A percentile compares a stretch with the other conserved stretches of the same genome.
Evolutionary conservation across 2,797 vertebrate genomes (phyloP).

Genomic region (Phataginus tetradactyla): DNA sequence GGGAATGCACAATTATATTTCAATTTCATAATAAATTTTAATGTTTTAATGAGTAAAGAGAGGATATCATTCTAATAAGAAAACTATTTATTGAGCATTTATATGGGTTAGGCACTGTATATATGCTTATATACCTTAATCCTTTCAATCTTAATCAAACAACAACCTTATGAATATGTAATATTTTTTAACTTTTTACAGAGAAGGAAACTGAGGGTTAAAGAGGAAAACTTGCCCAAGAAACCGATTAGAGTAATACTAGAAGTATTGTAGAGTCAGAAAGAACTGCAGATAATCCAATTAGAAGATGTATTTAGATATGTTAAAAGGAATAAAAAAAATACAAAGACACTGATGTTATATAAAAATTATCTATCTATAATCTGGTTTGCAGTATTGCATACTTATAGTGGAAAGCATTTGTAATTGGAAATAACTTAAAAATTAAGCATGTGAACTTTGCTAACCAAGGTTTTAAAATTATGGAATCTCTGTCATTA

Average conservation of each 20-base stretch:
- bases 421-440: neutral
- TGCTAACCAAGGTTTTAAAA: neutral
- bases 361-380: neutral
- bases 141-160: neutral
- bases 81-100: neutral
- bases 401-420: neutral
- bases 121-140: neutral
- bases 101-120: neutral
- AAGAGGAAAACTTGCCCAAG: neutral
- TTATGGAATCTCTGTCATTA: neutral
- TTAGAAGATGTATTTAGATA: neutral
- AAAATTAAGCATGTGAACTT: neutral
- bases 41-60: neutral
- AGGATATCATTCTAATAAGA: neutral
- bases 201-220: neutral
- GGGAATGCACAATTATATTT: conserved; percentile 28
- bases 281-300: neutral
- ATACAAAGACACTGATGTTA: neutral
- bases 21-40: conserved; percentile 31
- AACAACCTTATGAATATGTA: neutral
- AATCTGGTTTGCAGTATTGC: neutral
- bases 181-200: neutral
- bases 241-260: neutral
- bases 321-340: neutral
- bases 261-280: neutral